Conservation (phyloP, 2,113 vertebrate species). For the Pseudonaja textilis region DNA sequence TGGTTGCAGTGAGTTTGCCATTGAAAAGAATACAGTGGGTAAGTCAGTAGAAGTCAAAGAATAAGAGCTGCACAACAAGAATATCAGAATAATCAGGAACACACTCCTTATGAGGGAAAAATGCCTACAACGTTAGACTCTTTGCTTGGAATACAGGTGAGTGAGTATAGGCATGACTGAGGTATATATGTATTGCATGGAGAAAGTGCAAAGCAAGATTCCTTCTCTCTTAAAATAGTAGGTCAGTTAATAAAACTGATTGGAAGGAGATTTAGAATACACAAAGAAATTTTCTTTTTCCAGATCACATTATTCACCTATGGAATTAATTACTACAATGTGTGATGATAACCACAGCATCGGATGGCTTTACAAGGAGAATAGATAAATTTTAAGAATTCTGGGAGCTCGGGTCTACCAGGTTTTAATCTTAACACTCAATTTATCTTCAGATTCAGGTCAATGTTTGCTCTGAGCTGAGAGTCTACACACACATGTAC, state of each 20-base stretch:
- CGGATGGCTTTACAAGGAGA: not conserved
- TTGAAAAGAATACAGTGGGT: not conserved
- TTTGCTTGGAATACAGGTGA: not conserved
- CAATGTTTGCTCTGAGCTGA: not conserved
- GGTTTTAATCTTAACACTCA: not conserved
- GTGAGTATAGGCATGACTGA: not conserved
- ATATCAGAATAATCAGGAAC: not conserved
- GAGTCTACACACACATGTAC: not conserved
- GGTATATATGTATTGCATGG: not conserved
- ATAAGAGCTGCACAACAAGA: not conserved
- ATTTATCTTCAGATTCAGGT: not conserved
- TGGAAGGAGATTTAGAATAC: not conserved
- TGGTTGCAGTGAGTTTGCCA: no score
- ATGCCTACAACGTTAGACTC: not conserved
- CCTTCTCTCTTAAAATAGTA: not conserved
- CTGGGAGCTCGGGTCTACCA: not conserved
- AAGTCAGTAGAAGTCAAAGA: not conserved
- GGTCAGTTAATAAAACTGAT: not conserved
- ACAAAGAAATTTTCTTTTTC: not conserved
- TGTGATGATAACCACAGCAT: not conserved
- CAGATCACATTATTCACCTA: not conserved
- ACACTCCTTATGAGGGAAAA: not conserved
- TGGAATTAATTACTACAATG: not conserved
- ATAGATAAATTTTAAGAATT: not conserved
- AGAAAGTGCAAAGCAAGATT: not conserved